Conservation (phyloP, 2,888 invertebrate species). For the Agrochola litura region DNA sequence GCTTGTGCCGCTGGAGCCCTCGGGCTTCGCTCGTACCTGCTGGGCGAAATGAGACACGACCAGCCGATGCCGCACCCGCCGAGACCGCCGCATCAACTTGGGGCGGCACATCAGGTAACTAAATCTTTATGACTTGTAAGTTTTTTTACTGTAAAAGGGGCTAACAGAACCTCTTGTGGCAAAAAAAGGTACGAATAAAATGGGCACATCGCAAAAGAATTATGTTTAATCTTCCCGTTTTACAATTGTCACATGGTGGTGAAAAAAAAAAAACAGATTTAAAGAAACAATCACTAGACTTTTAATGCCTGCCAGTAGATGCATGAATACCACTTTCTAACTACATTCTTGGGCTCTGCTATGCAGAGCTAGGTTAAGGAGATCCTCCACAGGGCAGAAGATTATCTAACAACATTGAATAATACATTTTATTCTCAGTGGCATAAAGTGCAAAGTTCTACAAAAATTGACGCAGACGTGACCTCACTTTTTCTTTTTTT, state of each 20-base stretch:
- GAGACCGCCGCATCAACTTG: slow-evolving; percentile 90
- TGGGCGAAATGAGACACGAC: slow-evolving; percentile 92
- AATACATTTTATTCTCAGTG: background rate
- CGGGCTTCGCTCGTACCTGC: slow-evolving; percentile 96
- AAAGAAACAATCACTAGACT: too few species aligned
- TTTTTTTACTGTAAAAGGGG: background rate
- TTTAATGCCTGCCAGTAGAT: background rate
- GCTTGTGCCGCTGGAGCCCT: slow-evolving; percentile 95
- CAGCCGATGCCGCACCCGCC: slow-evolving; percentile 81
- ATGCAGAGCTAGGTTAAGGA: background rate
- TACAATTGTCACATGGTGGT: background rate
- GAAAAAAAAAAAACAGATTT: background rate
- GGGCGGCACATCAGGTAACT: slow-evolving; percentile 93
- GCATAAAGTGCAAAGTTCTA: slow-evolving; percentile 1
- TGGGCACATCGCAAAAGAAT: background rate
- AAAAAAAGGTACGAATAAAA: background rate
- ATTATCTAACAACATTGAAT: background rate
- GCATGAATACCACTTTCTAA: background rate
- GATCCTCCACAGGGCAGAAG: background rate
- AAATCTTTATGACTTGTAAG: background rate
- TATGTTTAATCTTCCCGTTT: background rate
- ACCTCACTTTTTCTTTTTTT: background rate
- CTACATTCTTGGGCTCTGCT: background rate
- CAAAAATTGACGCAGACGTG: background rate
- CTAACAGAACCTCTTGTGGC: background rate